These are phyloP conservation scores for Xenentodon cancila DNA, from an alignment of 2,797 vertebrate genomes.

Conservation along the genomic window DNA sequence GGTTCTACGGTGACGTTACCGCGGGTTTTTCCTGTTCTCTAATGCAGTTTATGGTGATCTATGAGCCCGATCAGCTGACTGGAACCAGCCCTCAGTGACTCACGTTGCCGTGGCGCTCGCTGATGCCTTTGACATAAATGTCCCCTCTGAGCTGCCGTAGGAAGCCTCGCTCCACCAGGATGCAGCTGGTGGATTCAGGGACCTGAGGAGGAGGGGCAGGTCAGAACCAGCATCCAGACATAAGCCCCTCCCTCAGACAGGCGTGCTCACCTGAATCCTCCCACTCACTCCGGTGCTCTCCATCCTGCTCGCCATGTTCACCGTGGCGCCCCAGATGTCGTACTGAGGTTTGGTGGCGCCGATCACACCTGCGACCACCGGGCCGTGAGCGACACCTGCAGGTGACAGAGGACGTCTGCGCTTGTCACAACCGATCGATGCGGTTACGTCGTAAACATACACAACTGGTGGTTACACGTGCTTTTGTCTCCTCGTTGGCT, in stretches of 20 bases:
- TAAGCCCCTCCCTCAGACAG: background rate
- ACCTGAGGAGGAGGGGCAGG: conserved; percentile 20
- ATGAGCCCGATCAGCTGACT: no score
- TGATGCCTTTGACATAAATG: conserved; percentile 57
- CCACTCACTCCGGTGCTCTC: conserved; percentile 76
- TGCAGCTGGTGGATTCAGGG: conserved; percentile 56
- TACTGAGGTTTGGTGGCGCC: conserved; percentile 80
- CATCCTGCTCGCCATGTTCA: conserved; percentile 81
- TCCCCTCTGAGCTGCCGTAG: conserved; percentile 57
- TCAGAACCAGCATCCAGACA: background rate
- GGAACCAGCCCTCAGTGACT: background rate
- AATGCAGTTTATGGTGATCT: no score
- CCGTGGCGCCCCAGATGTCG: conserved; percentile 80
- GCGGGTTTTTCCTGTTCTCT: no score
- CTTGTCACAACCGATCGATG: no score
- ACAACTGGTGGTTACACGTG: no score
- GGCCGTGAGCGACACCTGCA: conserved; percentile 73
- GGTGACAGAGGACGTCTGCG: conserved; percentile 9
- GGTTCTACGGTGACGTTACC: no score
- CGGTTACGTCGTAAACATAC: no score
- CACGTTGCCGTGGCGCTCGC: conserved; percentile 52
- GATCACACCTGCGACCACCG: conserved; percentile 76
- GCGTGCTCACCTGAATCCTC: conserved; percentile 68
- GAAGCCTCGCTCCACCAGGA: conserved; percentile 55
- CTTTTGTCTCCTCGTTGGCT: no score